A percentile compares a stretch with the other conserved stretches of the same genome.
Conservation (phyloP, 2,888 invertebrate genomes). For the Eumacrocentrus americanus region DNA sequence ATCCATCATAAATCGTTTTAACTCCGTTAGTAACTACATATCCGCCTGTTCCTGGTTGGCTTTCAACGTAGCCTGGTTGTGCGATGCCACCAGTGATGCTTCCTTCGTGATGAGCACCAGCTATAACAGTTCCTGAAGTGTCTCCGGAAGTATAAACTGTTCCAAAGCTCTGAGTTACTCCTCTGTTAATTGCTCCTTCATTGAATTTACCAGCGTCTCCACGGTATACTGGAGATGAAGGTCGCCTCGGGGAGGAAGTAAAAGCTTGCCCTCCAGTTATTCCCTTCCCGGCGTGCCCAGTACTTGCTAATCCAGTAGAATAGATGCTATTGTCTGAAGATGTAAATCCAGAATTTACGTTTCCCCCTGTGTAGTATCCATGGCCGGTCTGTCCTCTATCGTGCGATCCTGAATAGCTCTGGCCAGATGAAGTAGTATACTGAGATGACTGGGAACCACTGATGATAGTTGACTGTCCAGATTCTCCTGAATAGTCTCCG, state of each 20-base stretch:
- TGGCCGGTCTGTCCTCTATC: neutral
- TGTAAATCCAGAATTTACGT: constrained; percentile 5
- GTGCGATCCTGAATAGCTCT: constrained; percentile 5
- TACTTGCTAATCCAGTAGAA: constrained; percentile 5
- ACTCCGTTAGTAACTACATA: constrained; percentile 38
- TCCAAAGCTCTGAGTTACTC: constrained; percentile 24
- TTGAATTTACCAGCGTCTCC: constrained; percentile 29
- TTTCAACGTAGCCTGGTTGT: constrained; percentile 43
- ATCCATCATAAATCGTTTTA: constrained; percentile 40
- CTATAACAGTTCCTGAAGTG: constrained; percentile 33
- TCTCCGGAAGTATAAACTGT: constrained; percentile 34
- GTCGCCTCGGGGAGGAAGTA: neutral
- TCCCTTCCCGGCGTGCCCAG: neutral
- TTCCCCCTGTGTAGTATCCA: constrained; percentile 16
- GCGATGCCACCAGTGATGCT: constrained; percentile 32
- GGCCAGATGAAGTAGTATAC: neutral
- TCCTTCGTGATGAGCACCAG: constrained; percentile 36
- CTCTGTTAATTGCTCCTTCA: too few species aligned
- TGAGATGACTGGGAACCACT: neutral
- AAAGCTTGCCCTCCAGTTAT: neutral
- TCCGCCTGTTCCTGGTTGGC: constrained; percentile 40
- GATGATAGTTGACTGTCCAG: neutral
- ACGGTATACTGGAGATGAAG: constrained; percentile 8
- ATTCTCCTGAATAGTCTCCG: constrained; percentile 8
- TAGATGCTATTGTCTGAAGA: constrained; percentile 1